These are phyloP conservation scores for Numenius phaeopus DNA, from an alignment of 2,797 vertebrate genomes.

Conservation along the genomic window DNA sequence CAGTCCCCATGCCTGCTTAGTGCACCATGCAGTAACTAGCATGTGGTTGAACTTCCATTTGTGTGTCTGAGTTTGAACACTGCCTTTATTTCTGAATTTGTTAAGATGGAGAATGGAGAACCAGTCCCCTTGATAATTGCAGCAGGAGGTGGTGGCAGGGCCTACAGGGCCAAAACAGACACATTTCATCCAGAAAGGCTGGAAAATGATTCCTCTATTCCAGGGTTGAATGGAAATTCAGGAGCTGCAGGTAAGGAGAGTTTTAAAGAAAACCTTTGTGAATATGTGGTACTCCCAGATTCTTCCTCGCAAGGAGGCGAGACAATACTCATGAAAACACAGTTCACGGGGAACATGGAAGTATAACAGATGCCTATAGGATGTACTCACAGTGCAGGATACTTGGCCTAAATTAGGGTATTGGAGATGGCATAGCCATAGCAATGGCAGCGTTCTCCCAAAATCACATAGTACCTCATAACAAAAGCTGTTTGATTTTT, in stretches of 20 bases:
- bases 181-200: slow-evolving; percentile 87
- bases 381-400: neutral
- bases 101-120: slow-evolving; percentile 89
- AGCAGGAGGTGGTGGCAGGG: slow-evolving; percentile 94
- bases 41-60: neutral
- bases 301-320: neutral
- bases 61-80: neutral
- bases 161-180: slow-evolving; percentile 91
- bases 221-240: slow-evolving; percentile 92
- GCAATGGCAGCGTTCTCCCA: neutral
- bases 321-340: neutral
- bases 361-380: neutral
- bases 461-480: neutral
- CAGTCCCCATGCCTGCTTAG: neutral
- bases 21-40: neutral
- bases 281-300: neutral
- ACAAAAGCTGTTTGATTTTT: neutral
- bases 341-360: neutral
- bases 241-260: slow-evolving; percentile 88
- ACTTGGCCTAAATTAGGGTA: neutral
- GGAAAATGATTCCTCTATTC: slow-evolving; percentile 87
- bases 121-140: slow-evolving; percentile 91
- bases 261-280: neutral
- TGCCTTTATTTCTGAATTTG: slow-evolving; percentile 50
- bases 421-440: neutral